phyloP scores from a whole-genome alignment of 30 jellyfish, hydroid and myxozoan species.

The Phacellophora camtschatica region DNA sequence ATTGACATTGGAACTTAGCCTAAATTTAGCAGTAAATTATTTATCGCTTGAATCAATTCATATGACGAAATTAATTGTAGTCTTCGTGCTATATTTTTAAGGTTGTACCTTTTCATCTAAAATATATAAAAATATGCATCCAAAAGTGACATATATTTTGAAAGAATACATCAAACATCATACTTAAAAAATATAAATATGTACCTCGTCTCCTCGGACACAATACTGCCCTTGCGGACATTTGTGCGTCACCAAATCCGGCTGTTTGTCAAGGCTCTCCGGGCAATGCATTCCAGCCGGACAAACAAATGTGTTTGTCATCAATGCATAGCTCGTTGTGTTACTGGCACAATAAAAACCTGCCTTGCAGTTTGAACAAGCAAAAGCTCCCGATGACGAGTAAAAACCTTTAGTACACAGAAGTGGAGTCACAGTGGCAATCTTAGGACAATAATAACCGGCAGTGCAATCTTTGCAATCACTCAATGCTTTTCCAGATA shows the following conservation, averaged over 20 bases:
- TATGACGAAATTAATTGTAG: no score
- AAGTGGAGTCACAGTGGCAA: conserved; percentile 80
- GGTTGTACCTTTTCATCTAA: no score
- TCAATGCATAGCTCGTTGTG: conserved; percentile 65
- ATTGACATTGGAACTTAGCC: no score
- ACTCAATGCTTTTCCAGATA: conserved; percentile 76
- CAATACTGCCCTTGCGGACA: conserved; percentile 91
- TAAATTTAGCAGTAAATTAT: no score
- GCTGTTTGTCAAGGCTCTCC: conserved; percentile 77
- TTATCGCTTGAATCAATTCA: no score
- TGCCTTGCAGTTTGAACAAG: conserved; percentile 73
- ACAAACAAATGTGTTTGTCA: conserved; percentile 74
- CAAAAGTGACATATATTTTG: no score
- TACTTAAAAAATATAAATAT: not conserved
- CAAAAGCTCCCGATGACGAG: conserved; percentile 83
- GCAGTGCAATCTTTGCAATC: conserved; percentile 84
- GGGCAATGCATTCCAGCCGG: conserved; percentile 99
- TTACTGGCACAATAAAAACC: conserved; percentile 90
- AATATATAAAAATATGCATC: no score
- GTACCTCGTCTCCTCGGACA: conserved; percentile 91
- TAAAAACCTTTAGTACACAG: conserved; percentile 80
- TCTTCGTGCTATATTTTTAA: no score
- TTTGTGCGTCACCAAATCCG: conserved; percentile 69
- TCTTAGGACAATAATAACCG: conserved; percentile 85
- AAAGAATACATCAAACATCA: no score